These are phyloP conservation scores for Phenacoccus solenopsis DNA, from an alignment of 1,140 invertebrate species.

Conservation along the genomic window DNA sequence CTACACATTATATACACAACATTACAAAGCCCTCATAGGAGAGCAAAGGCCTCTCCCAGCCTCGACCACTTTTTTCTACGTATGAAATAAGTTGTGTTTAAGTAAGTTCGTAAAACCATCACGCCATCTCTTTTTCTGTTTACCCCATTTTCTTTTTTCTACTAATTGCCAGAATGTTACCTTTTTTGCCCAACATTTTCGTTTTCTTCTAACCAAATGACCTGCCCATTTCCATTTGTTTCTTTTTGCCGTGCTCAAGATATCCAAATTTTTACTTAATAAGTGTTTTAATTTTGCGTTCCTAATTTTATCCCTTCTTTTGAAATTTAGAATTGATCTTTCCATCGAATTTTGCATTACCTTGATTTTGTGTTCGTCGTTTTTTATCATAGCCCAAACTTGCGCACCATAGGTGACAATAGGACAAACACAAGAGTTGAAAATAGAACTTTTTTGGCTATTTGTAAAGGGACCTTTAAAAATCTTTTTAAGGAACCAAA, in stretches of 20 bases:
- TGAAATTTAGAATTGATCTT: background rate
- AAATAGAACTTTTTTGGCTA: background rate
- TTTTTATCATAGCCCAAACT: constrained; percentile 19
- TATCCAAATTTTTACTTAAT: background rate
- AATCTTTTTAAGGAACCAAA: constrained; percentile 13
- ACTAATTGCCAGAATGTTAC: constrained; percentile 2
- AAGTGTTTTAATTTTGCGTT: constrained; percentile 5
- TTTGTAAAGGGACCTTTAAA: background rate
- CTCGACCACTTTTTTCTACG: background rate
- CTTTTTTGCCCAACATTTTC: constrained; percentile 16
- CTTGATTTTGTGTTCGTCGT: constrained; percentile 1
- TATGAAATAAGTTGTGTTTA: background rate
- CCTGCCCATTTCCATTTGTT: constrained; percentile 24
- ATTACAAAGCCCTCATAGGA: too few relatives aligned
- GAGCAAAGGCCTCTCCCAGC: background rate
- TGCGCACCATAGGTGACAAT: constrained; percentile 16
- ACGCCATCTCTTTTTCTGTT: constrained; percentile 18
- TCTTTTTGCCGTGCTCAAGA: background rate
- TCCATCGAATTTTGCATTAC: constrained; percentile 5
- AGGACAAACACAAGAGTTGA: constrained; percentile 15
- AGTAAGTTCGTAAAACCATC: background rate
- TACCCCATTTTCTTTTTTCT: constrained; percentile 18
- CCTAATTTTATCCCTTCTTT: constrained; percentile 13
- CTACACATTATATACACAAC: too few relatives aligned
- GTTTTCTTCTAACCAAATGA: constrained; percentile 9